Evolutionary conservation across 2,113 vertebrate species (phyloP).

Genomic region (Pomatostomus ruficeps): DNA sequence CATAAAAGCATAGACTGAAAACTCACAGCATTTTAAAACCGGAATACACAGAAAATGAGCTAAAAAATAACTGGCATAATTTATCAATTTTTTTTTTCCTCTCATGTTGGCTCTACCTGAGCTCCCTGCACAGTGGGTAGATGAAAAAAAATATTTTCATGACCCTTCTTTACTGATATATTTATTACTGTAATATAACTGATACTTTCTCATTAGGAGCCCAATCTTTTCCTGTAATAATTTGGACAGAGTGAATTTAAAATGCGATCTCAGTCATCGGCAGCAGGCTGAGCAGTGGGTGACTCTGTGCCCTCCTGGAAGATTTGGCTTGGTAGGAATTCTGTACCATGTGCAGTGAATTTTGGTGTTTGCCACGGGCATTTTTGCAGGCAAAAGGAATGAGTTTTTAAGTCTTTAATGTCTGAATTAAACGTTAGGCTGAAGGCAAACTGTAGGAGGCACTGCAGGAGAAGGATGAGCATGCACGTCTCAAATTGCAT

Average conservation of each 20-base stretch:
- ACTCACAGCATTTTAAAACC: neutral
- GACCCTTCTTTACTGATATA: neutral
- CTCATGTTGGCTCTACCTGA: neutral
- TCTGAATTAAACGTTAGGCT: neutral
- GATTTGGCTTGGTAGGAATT: neutral
- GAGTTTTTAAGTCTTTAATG: neutral
- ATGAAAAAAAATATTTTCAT: neutral
- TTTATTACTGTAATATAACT: neutral
- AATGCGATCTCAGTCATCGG: neutral
- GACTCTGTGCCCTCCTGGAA: neutral
- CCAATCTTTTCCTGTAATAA: neutral
- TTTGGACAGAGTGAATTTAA: neutral
- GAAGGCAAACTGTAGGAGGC: neutral
- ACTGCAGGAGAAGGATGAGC: neutral
- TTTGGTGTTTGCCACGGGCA: neutral
- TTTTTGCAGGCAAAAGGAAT: neutral
- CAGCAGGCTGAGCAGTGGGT: neutral
- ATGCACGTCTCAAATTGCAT: neutral
- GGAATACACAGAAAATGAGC: neutral
- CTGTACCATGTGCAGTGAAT: neutral
- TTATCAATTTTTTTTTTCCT: neutral
- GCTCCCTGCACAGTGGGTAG: neutral
- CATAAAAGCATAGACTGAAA: neutral
- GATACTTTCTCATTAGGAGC: neutral
- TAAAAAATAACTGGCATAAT: neutral